Evolutionary conservation across 2,797 vertebrate genomes (phyloP).

Genomic region (Parauchenoglanis punctatus): DNA sequence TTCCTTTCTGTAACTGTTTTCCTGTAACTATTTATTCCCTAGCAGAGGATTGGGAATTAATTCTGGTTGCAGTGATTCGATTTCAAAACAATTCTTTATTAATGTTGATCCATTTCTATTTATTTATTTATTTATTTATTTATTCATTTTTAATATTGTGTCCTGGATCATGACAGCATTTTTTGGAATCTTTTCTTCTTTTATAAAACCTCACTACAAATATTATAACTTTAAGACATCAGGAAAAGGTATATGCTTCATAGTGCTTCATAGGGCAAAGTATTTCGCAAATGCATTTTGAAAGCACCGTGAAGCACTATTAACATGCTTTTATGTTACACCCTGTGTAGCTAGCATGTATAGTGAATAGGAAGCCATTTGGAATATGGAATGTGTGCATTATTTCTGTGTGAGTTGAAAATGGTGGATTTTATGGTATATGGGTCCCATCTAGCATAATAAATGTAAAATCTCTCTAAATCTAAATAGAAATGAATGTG

Average conservation of each 20-base stretch:
- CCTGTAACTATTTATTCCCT: background rate
- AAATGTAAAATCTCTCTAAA: background rate
- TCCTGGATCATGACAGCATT: too few species aligned
- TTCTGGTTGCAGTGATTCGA: background rate
- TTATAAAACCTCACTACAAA: background rate
- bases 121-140: background rate
- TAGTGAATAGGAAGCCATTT: background rate
- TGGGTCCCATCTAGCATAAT: background rate
- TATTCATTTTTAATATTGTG: too few species aligned
- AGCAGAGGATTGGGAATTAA: background rate
- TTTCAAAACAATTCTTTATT: background rate
- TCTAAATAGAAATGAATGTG: background rate
- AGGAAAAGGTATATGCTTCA: background rate
- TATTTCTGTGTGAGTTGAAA: background rate
- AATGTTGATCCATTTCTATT: background rate
- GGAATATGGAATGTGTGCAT: background rate
- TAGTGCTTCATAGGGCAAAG: background rate
- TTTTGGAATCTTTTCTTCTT: background rate
- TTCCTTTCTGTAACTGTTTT: background rate
- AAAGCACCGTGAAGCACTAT: background rate
- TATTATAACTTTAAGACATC: background rate
- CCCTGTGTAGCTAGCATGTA: background rate
- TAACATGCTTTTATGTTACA: background rate
- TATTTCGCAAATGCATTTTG: background rate
- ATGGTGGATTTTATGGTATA: background rate